Conservation (phyloP, 2,113 vertebrate species). For the Orthonyx spaldingii region DNA sequence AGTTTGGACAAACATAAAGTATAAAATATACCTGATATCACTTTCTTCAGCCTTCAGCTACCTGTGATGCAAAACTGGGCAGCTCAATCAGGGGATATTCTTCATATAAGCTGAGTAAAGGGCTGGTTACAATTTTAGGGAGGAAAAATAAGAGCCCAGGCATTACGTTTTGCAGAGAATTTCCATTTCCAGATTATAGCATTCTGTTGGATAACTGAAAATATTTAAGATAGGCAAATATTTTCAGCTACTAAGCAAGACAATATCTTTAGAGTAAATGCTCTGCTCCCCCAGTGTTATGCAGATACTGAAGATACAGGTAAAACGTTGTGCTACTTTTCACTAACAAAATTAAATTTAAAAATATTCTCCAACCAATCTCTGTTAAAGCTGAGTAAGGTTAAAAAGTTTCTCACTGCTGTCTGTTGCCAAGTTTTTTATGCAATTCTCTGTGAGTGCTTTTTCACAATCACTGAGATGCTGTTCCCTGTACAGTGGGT, state of each 20-base stretch:
- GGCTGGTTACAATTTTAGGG: background rate
- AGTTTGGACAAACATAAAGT: background rate
- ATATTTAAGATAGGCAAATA: background rate
- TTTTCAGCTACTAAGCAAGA: background rate
- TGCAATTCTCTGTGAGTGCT: background rate
- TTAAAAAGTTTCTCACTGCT: background rate
- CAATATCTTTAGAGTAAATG: background rate
- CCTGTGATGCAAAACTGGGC: background rate
- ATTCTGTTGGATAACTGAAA: background rate
- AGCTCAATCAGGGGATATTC: background rate
- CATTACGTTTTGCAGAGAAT: background rate
- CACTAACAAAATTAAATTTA: background rate
- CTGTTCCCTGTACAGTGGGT: background rate
- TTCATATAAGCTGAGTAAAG: background rate
- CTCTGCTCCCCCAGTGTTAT: background rate
- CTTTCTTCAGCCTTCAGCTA: background rate
- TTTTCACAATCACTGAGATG: background rate
- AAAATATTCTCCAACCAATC: background rate
- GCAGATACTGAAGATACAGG: background rate
- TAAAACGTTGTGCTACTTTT: background rate
- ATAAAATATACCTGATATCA: background rate
- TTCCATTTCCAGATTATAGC: background rate
- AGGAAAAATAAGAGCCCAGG: rapidly evolving
- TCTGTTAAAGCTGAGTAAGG: background rate
- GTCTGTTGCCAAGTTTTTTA: background rate